Base-by-base conservation (phyloP, 2,113 vertebrate species). In the Calonectris borealis region DNA sequence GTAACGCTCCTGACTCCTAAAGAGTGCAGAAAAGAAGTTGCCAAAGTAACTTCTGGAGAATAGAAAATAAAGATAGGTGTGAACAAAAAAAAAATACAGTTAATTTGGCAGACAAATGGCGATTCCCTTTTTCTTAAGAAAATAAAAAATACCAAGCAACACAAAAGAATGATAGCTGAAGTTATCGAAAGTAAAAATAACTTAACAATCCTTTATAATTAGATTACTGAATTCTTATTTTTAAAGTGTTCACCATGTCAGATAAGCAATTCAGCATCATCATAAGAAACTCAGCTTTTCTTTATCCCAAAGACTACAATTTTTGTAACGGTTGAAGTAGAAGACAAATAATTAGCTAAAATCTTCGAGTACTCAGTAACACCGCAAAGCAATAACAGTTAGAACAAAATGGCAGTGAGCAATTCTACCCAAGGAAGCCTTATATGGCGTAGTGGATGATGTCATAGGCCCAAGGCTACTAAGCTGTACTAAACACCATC, bases 381-480 rank as follows among this genome's bases (percentile, higher is more conserved):
- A 4, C 22, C 19, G 34, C 27, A 54, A 83, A 78, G 36, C 40
- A 26, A 8, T 44, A 54, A 60, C 4, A 15, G 9, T 12, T 34
- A 16, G 34, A 80, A 51, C 3, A 9, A 73, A 57, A 34, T 1
- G 5, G 9, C 40, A 29, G 16, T 2, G 6, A 62, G 9, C 9
- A 25, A 16, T 20, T 71, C 36, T 40, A 44, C 48, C 36, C 29
- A 18, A 58, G 34, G 20, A 58, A 65, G 26, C 25, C 22, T 34
- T 58, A 11, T 10, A 6, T 4, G 38, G 21, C 2, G 1, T 22
- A 69, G 11, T 1, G 2, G 57, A 20, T 32, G 40, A 60, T 60
- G 46, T 21, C 40, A 16, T 4, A 29, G 52, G 34, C 4, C 11
- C 27, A 27, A n/a, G 34, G 10, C n/a, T 70, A 55, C 18, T 26